Evolutionary conservation across 2,797 vertebrate genomes (phyloP).

Genomic region (Schizothorax lantsangensis): DNA sequence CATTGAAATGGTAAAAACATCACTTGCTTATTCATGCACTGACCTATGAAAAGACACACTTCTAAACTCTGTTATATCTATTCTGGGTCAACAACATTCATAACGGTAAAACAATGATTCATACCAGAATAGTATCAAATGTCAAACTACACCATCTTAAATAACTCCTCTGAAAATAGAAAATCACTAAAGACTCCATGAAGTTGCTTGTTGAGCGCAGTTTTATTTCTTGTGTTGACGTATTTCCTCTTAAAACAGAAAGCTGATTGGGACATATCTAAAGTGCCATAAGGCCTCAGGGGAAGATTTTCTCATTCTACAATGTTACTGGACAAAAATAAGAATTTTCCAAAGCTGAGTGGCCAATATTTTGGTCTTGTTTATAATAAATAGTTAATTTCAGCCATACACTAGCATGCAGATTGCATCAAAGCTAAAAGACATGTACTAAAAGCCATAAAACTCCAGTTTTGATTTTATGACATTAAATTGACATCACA

Average conservation of each 20-base stretch:
- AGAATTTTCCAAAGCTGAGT: background rate
- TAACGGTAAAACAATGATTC: constrained; percentile 57
- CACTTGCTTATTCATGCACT: constrained; percentile 26
- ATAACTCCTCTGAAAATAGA: constrained; percentile 39
- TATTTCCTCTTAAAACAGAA: background rate
- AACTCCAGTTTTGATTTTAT: background rate
- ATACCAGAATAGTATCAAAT: constrained; percentile 52
- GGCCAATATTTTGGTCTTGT: background rate
- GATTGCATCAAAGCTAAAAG: background rate
- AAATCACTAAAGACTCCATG: background rate
- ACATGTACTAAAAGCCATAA: background rate
- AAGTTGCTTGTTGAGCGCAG: background rate
- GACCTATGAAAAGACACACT: constrained; percentile 35
- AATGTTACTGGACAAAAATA: background rate
- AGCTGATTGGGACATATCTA: background rate
- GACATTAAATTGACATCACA: constrained; percentile 8
- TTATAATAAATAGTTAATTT: background rate
- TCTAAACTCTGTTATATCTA: constrained; percentile 13
- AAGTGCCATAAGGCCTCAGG: too few species aligned
- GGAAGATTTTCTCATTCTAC: background rate
- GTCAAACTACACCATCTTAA: constrained; percentile 50
- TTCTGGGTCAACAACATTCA: constrained; percentile 59
- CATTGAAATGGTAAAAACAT: constrained; percentile 36
- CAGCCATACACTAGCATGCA: background rate
- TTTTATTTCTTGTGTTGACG: background rate